These are phyloP conservation scores for Phenganax stokvisi DNA, from an alignment of 92 coral and sea anemone species.

Conservation along the genomic window DNA sequence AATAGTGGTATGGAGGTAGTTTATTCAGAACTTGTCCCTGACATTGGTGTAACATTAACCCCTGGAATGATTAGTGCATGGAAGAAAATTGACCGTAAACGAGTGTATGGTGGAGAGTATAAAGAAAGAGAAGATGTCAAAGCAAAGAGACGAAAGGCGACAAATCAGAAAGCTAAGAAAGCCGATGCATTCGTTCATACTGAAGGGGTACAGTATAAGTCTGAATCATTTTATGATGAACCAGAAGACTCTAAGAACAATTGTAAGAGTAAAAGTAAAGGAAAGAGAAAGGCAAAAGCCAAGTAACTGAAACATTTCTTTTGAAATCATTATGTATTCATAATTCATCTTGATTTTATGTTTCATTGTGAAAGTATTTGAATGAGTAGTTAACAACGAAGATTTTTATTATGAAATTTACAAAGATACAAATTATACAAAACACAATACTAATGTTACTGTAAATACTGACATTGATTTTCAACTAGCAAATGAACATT, in stretches of 20 bases:
- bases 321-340: not conserved
- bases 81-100: conserved; percentile 35
- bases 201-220: conserved; percentile 50
- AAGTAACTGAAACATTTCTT: not conserved
- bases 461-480: not conserved
- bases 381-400: not conserved
- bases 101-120: conserved; percentile 33
- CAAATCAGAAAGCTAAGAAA: conserved; percentile 45
- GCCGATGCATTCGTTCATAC: conserved; percentile 50
- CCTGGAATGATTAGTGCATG: conserved; percentile 30
- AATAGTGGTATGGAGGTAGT: conserved; percentile 48
- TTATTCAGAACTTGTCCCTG: conserved; percentile 17
- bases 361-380: not conserved
- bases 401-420: too few species aligned
- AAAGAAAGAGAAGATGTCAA: conserved; percentile 16
- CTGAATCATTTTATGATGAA: conserved; percentile 46
- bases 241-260: conserved; percentile 5
- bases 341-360: not conserved
- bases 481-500: not conserved
- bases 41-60: conserved; percentile 35
- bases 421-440: too few species aligned
- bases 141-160: conserved; percentile 37
- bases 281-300: conserved; percentile 7
- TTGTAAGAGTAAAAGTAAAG: conserved; percentile 1
- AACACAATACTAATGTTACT: too few species aligned